Evolutionary conservation across 2,797 vertebrate species (phyloP), one percentile per base, ranked within the genome.

Genomic region (Chanos chanos): DNA sequence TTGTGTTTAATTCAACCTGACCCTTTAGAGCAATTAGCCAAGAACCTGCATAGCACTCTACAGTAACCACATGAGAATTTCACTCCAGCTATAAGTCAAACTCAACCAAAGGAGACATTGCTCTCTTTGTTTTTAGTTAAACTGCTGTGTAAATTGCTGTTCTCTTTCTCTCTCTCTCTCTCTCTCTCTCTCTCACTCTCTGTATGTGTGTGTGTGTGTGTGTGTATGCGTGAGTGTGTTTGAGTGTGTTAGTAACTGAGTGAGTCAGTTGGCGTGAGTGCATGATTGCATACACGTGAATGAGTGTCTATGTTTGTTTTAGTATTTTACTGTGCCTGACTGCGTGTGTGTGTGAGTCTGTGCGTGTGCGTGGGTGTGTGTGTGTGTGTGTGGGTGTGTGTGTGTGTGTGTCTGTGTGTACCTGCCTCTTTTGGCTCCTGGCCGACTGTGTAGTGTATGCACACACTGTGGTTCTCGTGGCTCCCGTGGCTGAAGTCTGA

Each of bases 381-480:
- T n/a, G n/a, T n/a, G n/a, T n/a, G n/a, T n/a, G n/a, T n/a, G n/a
- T n/a, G n/a, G n/a, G n/a, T 36, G 40, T 45, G 40, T 36, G 27
- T 55, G 28, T 43, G 44, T 15, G 5, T 2, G 4, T 6, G 37
- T 33, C 31, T 36, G 21, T 19, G 10, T 22, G 28, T 28, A 27
- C 37, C 16, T 48, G 34, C 18, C 6, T 30, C 7, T 6, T 21
- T 18, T 36, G 6, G 4, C 33, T 54, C 56, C 41, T 66, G 44
- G 43, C 50, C 21, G 10, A 41, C 24, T 44, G 40, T 31, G 33
- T n/a, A n/a, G n/a, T n/a, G 16, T 51, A 25, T 43, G 10, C 36
- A 37, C 40, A 24, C 13, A 16, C 49, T 68, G 66, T 48, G 53
- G 53, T 50, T 65, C 66, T 52, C 55, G 64, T 74, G 67, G 43